Conservation (phyloP, 2,113 vertebrate genomes). For the Bubo blakistoni region DNA sequence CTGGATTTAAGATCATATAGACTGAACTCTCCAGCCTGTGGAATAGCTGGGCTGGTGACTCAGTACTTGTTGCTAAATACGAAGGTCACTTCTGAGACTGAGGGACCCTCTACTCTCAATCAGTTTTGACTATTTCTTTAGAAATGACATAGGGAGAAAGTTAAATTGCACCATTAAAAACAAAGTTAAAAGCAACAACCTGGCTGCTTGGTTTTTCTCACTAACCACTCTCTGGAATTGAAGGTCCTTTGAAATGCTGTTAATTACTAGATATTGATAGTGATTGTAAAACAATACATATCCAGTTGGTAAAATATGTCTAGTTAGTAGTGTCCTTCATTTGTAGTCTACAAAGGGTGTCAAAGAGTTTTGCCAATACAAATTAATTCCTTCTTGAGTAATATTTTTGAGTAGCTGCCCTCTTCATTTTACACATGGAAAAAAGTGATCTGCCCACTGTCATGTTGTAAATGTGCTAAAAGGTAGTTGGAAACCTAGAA, state of each 20-base stretch:
- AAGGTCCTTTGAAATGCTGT: neutral
- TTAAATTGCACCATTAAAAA: neutral
- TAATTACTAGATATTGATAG: neutral
- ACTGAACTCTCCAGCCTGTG: neutral
- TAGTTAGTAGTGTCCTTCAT: neutral
- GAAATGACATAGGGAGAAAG: neutral
- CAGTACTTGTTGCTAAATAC: neutral
- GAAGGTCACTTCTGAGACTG: neutral
- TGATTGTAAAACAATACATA: neutral
- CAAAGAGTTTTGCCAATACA: neutral
- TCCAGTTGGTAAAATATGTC: neutral
- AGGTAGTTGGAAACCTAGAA: neutral
- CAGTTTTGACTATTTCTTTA: neutral
- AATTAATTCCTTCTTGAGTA: neutral
- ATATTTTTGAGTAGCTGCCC: neutral
- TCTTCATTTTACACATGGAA: neutral
- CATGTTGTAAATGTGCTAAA: neutral
- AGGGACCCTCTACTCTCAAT: neutral
- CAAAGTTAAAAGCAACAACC: neutral
- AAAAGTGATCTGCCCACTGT: neutral
- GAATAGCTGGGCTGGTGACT: neutral
- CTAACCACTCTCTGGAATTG: neutral
- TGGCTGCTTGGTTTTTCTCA: neutral
- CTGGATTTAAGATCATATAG: neutral
- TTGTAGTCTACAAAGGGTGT: neutral